Evolutionary conservation across 2,113 vertebrate genomes (phyloP).

Genomic region (Eleginops maclovinus): DNA sequence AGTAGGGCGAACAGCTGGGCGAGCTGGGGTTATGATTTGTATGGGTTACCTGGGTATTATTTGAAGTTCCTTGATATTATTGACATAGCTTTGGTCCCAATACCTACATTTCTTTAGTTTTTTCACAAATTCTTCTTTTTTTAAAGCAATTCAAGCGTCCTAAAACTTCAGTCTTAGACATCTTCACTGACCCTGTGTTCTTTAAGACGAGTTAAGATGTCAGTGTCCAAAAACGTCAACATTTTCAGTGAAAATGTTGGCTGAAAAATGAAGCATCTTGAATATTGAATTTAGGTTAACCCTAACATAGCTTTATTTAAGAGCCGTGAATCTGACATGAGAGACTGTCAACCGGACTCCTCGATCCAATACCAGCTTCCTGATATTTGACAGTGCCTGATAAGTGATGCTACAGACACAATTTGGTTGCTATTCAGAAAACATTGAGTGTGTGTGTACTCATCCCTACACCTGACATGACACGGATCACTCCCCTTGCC

Average conservation of each 20-base stretch:
- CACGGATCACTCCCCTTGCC: slow-evolving; percentile 36
- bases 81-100: background rate
- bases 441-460: background rate
- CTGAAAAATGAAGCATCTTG: background rate
- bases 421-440: background rate
- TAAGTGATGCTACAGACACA: background rate
- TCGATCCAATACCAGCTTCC: background rate
- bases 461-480: slow-evolving; percentile 34
- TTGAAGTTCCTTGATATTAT: background rate
- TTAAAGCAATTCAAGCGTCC: background rate
- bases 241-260: background rate
- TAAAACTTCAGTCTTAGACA: background rate
- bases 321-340: background rate
- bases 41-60: background rate
- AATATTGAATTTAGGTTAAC: background rate
- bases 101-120: no score
- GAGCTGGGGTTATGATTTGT: slow-evolving; percentile 18
- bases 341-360: background rate
- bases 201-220: background rate
- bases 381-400: slow-evolving; percentile 19
- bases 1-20: slow-evolving; percentile 32
- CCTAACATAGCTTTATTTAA: background rate
- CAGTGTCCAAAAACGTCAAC: background rate
- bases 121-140: background rate
- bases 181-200: background rate